phyloP scores from a whole-genome alignment of 37 sponge, comb jelly and placozoan species.

The Geodia barretti region DNA sequence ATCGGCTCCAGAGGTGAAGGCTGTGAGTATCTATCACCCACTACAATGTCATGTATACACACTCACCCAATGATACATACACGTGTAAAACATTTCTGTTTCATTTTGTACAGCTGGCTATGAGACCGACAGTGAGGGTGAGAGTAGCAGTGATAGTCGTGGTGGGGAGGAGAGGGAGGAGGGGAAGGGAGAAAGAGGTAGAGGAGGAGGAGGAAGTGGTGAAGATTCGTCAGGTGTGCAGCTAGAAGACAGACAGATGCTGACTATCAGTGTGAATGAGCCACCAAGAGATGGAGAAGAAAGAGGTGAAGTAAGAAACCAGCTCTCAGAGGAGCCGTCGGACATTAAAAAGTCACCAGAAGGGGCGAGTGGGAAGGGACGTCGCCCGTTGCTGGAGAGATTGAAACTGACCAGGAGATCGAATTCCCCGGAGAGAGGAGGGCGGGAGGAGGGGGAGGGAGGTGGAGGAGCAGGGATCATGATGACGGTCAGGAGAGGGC shows the following conservation, averaged over 20 bases:
- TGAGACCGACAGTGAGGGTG: conserved; percentile 33
- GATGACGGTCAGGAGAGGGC: conserved; percentile 3
- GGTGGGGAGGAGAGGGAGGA: background rate
- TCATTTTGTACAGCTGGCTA: conserved; percentile 5
- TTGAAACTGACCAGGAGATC: background rate
- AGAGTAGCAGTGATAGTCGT: background rate
- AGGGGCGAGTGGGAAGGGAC: background rate
- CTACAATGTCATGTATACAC: background rate
- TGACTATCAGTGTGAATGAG: background rate
- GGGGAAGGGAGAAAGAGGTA: background rate
- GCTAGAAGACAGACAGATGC: background rate
- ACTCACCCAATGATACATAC: background rate
- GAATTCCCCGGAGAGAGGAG: background rate
- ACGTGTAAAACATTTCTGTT: too few species aligned
- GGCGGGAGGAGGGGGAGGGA: background rate
- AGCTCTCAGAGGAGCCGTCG: too few species aligned
- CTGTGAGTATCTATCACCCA: background rate
- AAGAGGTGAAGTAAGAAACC: background rate
- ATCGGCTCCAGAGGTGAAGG: background rate
- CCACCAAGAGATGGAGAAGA: background rate
- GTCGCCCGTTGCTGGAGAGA: background rate
- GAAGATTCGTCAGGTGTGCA: background rate
- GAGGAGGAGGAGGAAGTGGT: background rate
- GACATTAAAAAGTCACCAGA: too few species aligned
- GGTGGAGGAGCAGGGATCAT: background rate